These are phyloP conservation scores for Leptopilina syphax DNA, from an alignment of 2,888 invertebrate genomes.

Conservation along the genomic window DNA sequence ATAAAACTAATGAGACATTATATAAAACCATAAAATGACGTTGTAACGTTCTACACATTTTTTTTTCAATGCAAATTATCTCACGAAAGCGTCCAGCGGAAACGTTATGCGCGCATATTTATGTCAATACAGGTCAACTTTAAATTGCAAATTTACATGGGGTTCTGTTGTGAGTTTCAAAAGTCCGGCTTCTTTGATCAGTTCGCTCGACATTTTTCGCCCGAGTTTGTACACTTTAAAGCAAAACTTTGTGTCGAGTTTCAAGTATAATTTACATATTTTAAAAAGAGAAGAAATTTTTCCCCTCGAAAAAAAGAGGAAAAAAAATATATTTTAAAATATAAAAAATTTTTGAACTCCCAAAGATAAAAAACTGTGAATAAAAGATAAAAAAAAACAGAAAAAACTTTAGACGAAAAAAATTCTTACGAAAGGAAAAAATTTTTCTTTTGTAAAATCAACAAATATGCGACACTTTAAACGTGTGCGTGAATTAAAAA, in stretches of 20 bases:
- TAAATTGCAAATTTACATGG: conserved; percentile 36
- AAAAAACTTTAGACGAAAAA: too few species aligned
- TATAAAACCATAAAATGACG: conserved; percentile 10
- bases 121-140: conserved; percentile 28
- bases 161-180: conserved; percentile 9
- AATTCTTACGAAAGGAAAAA: too few species aligned
- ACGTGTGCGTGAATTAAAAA: too few species aligned
- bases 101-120: conserved; percentile 28
- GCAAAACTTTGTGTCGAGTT: conserved; percentile 19
- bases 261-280: conserved; percentile 24
- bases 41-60: not conserved
- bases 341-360: not conserved
- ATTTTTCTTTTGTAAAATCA: not conserved
- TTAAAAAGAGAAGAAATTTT: not conserved
- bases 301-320: not conserved
- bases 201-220: conserved; percentile 39
- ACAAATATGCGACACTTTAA: too few species aligned
- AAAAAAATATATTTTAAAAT: not conserved
- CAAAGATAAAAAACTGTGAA: not conserved
- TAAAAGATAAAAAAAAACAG: too few species aligned
- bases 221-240: conserved; percentile 32
- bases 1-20: not conserved
- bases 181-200: conserved; percentile 35
- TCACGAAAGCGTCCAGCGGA: conserved; percentile 2
- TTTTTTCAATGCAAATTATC: conserved; percentile 14